Percentiles rank a stretch among this genome's conserved stretches.
Conservation (phyloP, 2,113 vertebrate species). For the Amblyopsis rosae region DNA sequence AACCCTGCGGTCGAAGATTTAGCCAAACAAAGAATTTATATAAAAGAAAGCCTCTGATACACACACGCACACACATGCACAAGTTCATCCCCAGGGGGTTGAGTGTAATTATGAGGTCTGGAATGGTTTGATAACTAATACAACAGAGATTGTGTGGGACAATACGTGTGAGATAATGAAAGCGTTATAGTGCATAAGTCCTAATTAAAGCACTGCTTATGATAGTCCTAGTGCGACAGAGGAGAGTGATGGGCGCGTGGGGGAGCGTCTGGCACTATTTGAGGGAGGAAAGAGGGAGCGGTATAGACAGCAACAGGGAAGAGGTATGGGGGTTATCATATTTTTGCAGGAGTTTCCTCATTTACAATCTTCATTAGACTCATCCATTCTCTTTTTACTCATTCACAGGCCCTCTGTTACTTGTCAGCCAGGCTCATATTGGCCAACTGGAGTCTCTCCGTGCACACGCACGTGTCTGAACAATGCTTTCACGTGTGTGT, state of each 20-base stretch:
- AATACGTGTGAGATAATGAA: conserved; percentile 52
- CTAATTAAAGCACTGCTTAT: conserved; percentile 60
- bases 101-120: conserved; percentile 56
- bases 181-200: conserved; percentile 51
- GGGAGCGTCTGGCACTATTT: neutral
- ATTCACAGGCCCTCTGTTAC: conserved; percentile 49
- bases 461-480: neutral
- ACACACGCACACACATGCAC: conserved; percentile 7
- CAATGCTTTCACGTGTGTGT: conserved; percentile 20
- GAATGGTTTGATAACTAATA: conserved; percentile 62
- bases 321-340: conserved; percentile 51
- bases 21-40: conserved; percentile 23
- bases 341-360: conserved; percentile 64
- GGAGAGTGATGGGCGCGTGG: neutral
- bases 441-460: no score
- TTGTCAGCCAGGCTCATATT: conserved; percentile 15
- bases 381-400: conserved; percentile 40
- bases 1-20: conserved; percentile 5
- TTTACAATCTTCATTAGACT: conserved; percentile 65
- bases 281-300: conserved; percentile 11
- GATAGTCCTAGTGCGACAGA: neutral
- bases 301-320: conserved; percentile 20
- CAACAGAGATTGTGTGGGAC: conserved; percentile 48
- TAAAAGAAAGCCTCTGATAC: neutral
- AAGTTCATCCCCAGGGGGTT: conserved; percentile 22